phyloP scores from a whole-genome alignment of 1,140 invertebrate species.

The Aphelinus certus region DNA sequence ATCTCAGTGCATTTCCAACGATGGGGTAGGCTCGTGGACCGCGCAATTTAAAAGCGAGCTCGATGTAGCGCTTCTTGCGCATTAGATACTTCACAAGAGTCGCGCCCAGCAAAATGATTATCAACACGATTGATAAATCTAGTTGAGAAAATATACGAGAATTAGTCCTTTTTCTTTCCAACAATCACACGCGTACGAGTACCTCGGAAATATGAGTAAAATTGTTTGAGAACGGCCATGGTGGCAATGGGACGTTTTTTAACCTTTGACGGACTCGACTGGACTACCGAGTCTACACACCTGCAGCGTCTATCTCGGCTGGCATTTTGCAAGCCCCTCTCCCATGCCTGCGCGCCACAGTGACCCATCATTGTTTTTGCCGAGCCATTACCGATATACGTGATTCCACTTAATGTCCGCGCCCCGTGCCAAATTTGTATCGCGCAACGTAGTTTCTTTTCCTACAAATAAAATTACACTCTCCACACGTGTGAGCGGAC shows the following conservation, averaged over 20 bases:
- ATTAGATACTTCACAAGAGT: not conserved
- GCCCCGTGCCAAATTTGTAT: slow-evolving; percentile 7
- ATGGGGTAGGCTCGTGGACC: slow-evolving; percentile 59
- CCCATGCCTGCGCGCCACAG: too few relatives aligned
- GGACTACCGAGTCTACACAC: not conserved
- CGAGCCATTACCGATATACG: slow-evolving; percentile 1
- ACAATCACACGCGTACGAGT: not conserved
- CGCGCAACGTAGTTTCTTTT: too few relatives aligned
- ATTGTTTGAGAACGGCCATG: not conserved
- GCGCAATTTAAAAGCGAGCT: slow-evolving; percentile 44
- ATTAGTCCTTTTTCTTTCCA: too few relatives aligned
- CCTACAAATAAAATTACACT: too few relatives aligned
- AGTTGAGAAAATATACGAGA: not conserved
- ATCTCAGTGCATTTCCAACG: slow-evolving; percentile 57
- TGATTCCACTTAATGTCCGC: slow-evolving; percentile 2
- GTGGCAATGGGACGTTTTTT: not conserved
- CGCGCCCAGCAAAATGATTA: not conserved
- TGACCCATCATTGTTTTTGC: not conserved
- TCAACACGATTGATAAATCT: not conserved
- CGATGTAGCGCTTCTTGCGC: slow-evolving; percentile 1
- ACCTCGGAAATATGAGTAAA: not conserved
- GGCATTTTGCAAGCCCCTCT: not conserved
- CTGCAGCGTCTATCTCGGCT: not conserved
- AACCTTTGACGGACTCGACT: not conserved
- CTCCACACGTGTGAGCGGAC: too few relatives aligned